Percentiles rank a stretch among this genome's conserved stretches.
Conservation (phyloP, 1,140 invertebrate species). For the Pantala flavescens region DNA sequence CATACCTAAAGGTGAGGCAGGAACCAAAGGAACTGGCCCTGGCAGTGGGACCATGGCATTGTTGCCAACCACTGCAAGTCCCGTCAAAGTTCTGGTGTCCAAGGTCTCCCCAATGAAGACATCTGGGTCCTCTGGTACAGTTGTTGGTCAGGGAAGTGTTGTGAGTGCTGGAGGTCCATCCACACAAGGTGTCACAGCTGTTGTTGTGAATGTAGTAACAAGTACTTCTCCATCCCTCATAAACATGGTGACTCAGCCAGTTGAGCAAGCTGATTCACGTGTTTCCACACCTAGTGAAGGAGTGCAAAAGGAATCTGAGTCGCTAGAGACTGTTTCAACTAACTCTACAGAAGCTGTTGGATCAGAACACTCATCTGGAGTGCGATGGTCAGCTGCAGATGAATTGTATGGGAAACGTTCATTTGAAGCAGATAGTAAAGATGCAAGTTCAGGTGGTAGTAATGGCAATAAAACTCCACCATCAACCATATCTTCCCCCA, state of each 20-base stretch:
- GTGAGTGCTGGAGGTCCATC: not conserved
- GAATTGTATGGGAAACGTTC: not conserved
- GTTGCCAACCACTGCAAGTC: conserved; percentile 19
- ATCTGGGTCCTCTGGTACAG: conserved; percentile 16
- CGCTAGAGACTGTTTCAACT: not conserved
- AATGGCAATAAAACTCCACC: conserved; percentile 10
- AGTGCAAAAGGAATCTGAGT: not conserved
- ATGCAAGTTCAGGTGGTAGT: not conserved
- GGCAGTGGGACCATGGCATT: not conserved
- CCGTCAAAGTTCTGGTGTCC: conserved; percentile 27
- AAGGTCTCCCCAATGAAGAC: conserved; percentile 23
- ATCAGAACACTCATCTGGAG: not conserved
- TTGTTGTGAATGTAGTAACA: conserved; percentile 23
- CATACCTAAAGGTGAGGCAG: conserved; percentile 14
- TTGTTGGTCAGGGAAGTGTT: conserved; percentile 16
- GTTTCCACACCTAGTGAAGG: not conserved
- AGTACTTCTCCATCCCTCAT: conserved; percentile 11
- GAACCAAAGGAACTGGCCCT: not conserved
- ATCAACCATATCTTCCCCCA: conserved; percentile 34
- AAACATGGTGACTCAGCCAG: not conserved
- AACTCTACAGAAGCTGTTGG: not conserved
- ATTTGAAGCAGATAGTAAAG: not conserved
- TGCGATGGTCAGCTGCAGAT: conserved; percentile 14
- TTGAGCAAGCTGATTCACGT: not conserved
- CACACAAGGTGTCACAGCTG: conserved; percentile 16